Evolutionary conservation across 1,140 invertebrate genomes (phyloP).

Genomic region (Planococcus citri): DNA sequence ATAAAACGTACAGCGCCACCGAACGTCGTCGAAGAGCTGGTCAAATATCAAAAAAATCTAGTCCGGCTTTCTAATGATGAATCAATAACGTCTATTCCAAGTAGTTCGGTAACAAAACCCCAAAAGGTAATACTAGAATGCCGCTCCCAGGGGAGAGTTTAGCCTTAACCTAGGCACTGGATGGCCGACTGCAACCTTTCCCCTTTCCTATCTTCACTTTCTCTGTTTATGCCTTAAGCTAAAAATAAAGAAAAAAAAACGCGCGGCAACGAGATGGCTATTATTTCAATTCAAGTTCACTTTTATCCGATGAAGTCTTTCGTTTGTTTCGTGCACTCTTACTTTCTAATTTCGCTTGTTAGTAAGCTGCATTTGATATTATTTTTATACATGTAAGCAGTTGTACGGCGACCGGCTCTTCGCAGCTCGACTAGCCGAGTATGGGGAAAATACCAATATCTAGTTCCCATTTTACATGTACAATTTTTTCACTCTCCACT

Average conservation of each 20-base stretch:
- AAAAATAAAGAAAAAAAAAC: not conserved
- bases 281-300: constrained; percentile 16
- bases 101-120: constrained; percentile 15
- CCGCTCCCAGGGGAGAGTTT: constrained; percentile 14
- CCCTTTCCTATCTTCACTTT: constrained; percentile 15
- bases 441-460: not conserved
- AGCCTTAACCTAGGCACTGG: constrained; percentile 13
- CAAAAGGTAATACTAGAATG: constrained; percentile 16
- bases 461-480: not conserved
- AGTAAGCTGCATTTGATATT: constrained; percentile 15
- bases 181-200: constrained; percentile 10
- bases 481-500: no score
- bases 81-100: constrained; percentile 4
- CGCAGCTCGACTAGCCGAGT: no score
- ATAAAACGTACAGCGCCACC: no score
- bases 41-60: constrained; percentile 1
- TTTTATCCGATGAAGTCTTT: constrained; percentile 14
- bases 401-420: no score
- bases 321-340: constrained; percentile 18
- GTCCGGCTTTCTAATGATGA: constrained; percentile 15
- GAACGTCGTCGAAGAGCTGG: no score
- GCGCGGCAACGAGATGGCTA: constrained; percentile 9
- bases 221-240: constrained; percentile 17
- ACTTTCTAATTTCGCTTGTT: constrained; percentile 20
- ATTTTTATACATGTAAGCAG: not conserved